Percentiles rank a stretch among this genome's conserved stretches.
Conservation (phyloP, 1,140 invertebrate species). For the Euborellia annulipes region DNA sequence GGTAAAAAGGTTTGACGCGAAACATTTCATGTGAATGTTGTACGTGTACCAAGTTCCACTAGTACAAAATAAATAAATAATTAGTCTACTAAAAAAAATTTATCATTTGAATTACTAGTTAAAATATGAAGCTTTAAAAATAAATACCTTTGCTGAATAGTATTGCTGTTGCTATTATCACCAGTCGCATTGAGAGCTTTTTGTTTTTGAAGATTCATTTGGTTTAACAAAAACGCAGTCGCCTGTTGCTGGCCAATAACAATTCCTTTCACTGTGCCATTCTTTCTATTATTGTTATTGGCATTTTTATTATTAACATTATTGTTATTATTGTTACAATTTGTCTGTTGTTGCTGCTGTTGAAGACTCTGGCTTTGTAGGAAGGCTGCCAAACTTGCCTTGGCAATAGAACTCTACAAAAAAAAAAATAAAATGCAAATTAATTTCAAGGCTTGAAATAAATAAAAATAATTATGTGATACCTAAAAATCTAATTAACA, state of each 20-base stretch:
- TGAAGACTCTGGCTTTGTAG: conserved; percentile 21
- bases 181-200: background rate
- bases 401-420: conserved; percentile 25
- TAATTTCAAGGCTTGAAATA: too few relatives aligned
- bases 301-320: conserved; percentile 9
- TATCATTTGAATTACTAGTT: too few relatives aligned
- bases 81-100: too few relatives aligned
- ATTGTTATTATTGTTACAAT: conserved; percentile 32
- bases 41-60: too few relatives aligned
- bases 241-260: conserved; percentile 17
- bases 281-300: conserved; percentile 18
- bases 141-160: background rate
- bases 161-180: too few relatives aligned
- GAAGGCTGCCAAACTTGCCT: conserved; percentile 35
- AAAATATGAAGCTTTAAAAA: too few relatives aligned
- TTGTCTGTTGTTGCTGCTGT: conserved; percentile 29
- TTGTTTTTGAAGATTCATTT: conserved; percentile 18
- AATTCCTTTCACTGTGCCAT: conserved; percentile 14
- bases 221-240: conserved; percentile 25
- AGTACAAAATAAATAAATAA: too few relatives aligned
- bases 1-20: too few relatives aligned
- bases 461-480: background rate
- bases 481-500: conserved; percentile 1
- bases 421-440: background rate
- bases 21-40: too few relatives aligned